These are phyloP conservation scores for Alitta virens DNA, from an alignment of 2,888 invertebrate genomes.

Conservation along the genomic window DNA sequence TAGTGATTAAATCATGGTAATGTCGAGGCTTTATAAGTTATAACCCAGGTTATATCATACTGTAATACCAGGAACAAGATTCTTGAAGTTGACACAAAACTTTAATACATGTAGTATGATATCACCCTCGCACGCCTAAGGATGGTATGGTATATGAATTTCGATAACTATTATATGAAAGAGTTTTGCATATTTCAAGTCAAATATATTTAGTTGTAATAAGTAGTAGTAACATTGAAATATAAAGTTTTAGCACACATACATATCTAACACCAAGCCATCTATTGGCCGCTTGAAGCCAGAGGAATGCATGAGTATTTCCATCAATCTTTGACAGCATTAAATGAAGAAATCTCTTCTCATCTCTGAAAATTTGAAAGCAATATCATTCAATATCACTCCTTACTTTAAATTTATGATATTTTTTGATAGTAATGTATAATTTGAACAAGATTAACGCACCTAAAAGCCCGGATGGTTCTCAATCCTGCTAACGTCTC, in stretches of 20 bases:
- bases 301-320: constrained; percentile 23
- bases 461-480: constrained; percentile 50
- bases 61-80: too few species aligned
- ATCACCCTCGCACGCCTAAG: too few species aligned
- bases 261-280: constrained; percentile 30
- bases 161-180: too few species aligned
- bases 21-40: too few species aligned
- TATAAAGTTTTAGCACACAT: neutral
- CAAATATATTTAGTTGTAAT: neutral
- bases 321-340: constrained; percentile 19
- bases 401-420: neutral
- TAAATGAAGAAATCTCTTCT: constrained; percentile 20
- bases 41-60: too few species aligned
- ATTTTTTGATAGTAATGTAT: neutral
- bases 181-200: too few species aligned
- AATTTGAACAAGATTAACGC: neutral
- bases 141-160: too few species aligned
- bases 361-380: constrained; percentile 19
- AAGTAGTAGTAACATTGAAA: neutral
- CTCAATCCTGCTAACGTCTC: constrained; percentile 74
- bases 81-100: too few species aligned
- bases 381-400: too few species aligned
- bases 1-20: too few species aligned
- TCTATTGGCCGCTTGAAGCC: constrained; percentile 24
- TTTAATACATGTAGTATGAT: too few species aligned